Base-by-base conservation (phyloP, 2,888 invertebrate genomes). In the Amiota mariae region DNA sequence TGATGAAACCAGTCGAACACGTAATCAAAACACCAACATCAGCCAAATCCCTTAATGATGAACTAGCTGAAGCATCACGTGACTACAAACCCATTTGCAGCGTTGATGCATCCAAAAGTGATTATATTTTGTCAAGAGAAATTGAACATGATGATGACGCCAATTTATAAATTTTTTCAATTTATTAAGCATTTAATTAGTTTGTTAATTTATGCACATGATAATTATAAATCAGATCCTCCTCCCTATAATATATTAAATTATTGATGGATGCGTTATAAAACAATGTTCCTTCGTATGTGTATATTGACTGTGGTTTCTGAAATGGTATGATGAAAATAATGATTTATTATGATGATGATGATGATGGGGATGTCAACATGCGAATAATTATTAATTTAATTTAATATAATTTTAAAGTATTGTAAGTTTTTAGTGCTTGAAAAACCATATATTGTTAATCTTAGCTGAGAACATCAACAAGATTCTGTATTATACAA, bases 21-120 rank as follows among this genome's bases (percentile, higher is more conserved):
- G 13, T 2, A 8, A 73, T 46, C 46, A 82, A 76, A 91, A 79
- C 92, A 90, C 91, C 92, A 90, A 90, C 85, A 20, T 86, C 88
- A 46, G 86, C 88, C 73, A 88, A 88, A 74, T 84, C 84, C 0
- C 64, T 86, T 8, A 85, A 84, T 72, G 85, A 82, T 73, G 86
- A 86, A 70, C 73, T 81, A 72, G 84, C 81, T 73, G 86, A 86
- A 76, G 84, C 81, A 47, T 81, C 81, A 15, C 79, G 77, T 6
- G 76, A 80, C 74, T 84, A 77, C 76, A 81, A 78, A 68, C 75
- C 75, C 36, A 36, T 36, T 4, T 2, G 36, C 36, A 74, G 80
- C 72, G 80, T 75, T 70, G 85, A 82, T 79, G 78, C 80, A 36
- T 85, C 87, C 3, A 81, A 81, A 36, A 86, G 85, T 72, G 87